A percentile compares a stretch with the other conserved stretches of the same genome.
Conservation (phyloP, 2,888 invertebrate genomes). For the Pogonocherus hispidulus region DNA sequence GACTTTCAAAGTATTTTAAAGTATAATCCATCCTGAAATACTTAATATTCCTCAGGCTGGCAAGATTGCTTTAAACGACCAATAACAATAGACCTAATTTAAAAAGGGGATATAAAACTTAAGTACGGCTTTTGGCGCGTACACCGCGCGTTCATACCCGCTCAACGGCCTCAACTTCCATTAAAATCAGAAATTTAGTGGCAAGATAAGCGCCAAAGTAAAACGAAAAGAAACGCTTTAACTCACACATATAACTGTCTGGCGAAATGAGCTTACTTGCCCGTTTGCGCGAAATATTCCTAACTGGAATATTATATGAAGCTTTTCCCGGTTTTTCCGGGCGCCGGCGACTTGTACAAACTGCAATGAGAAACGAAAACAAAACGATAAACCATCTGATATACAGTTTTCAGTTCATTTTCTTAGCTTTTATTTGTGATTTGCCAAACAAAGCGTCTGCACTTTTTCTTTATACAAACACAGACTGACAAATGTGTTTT, state of each 20-base stretch:
- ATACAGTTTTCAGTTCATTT: constrained; percentile 68
- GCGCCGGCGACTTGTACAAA: constrained; percentile 63
- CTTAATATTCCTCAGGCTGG: constrained; percentile 64
- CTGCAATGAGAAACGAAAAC: constrained; percentile 67
- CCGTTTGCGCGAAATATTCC: constrained; percentile 65
- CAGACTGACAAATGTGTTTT: constrained; percentile 54
- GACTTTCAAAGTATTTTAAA: constrained; percentile 51
- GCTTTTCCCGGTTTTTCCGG: constrained; percentile 61
- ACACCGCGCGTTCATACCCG: constrained; percentile 56
- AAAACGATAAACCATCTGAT: constrained; percentile 67
- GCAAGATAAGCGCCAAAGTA: constrained; percentile 71
- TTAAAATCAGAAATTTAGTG: constrained; percentile 74
- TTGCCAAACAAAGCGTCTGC: constrained; percentile 62
- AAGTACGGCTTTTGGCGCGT: constrained; percentile 64
- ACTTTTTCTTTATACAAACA: constrained; percentile 58
- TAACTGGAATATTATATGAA: constrained; percentile 63
- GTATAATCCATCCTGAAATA: constrained; percentile 62
- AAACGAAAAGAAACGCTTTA: constrained; percentile 68
- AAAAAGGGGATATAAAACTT: constrained; percentile 67
- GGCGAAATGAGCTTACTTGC: constrained; percentile 65
- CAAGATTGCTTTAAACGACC: constrained; percentile 66
- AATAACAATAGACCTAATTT: constrained; percentile 68
- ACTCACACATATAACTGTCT: constrained; percentile 68
- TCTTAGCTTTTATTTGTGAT: constrained; percentile 64
- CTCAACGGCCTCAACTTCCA: constrained; percentile 71